Evolutionary conservation across 2,888 invertebrate species (phyloP), one percentile per base, ranked within the genome.

Genomic region (Apamea crenata): DNA sequence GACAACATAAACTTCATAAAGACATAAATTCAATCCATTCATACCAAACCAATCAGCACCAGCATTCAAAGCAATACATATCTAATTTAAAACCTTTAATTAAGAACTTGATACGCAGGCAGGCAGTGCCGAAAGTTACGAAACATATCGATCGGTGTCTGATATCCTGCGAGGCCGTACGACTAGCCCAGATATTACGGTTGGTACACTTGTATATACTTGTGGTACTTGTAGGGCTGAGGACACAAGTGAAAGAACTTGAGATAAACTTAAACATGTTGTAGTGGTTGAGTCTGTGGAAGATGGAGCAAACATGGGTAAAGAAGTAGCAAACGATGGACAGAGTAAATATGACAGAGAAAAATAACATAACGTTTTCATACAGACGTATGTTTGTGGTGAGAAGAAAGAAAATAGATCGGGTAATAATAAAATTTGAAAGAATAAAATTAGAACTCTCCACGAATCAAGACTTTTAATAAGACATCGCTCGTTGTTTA

Each of bases 81-180:
- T 56, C 61, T 67, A 73, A 83, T 81, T 83, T 87, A 78, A 81
- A 85, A 78, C 81, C 79, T 82, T 78, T 83, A 81, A 84, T 90
- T 84, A 84, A 83, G 76, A 84, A 87, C 73, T 80, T 65, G 78
- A 80, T 87, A 82, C 78, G 63, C 67, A 65, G 67, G 74, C 71
- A 72, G 70, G 76, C 74, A 70, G 70, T 78, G 67, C 70, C 72
- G 75, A 80, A 66, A 77, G 73, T 90, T 88, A 80, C 85, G 85
- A 89, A 85, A 88, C 72, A 83, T 71, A 73, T 86, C 75, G 86
- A 86, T 80, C 77, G 85, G 89, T 90, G 74, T 89, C 86, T 65
- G 85, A 89, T 90, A 90, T 90, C 90, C 65, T 47, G 68, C 69
- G 86, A 89, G 79, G 86, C 78, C 81, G 68, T 84, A 78, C 50